phyloP scores from a whole-genome alignment of 2,888 invertebrate species.

The Synergus japonicus region DNA sequence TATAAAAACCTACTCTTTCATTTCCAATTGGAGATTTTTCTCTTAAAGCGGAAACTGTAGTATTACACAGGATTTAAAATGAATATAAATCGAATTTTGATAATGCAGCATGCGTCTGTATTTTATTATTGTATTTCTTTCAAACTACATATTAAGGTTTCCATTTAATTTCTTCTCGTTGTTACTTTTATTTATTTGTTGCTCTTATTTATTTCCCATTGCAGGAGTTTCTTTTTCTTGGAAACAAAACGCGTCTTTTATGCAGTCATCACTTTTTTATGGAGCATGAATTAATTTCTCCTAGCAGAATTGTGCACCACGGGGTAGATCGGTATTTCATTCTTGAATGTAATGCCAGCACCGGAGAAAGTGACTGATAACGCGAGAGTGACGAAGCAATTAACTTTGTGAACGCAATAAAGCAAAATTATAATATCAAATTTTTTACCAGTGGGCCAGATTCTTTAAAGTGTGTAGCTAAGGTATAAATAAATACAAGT shows the following conservation, averaged over 20 bases:
- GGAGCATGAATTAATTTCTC: conserved; percentile 26
- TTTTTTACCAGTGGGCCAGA: not conserved
- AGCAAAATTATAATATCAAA: conserved; percentile 10
- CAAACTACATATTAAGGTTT: no score
- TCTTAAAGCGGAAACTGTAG: not conserved
- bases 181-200: not conserved
- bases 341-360: conserved; percentile 44
- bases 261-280: conserved; percentile 12
- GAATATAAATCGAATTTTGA: no score
- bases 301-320: conserved; percentile 15
- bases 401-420: not conserved
- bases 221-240: not conserved
- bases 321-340: conserved; percentile 42
- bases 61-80: no score
- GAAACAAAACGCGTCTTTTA: conserved; percentile 12
- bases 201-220: not conserved
- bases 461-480: not conserved
- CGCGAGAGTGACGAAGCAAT: conserved; percentile 53
- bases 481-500: not conserved
- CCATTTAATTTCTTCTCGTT: not conserved
- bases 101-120: no score
- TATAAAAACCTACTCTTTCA: not conserved
- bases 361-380: conserved; percentile 54
- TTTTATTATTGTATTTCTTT: no score
- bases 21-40: not conserved